Evolutionary conservation across 2,888 invertebrate species (phyloP).

Genomic region (Elysia crispata): DNA sequence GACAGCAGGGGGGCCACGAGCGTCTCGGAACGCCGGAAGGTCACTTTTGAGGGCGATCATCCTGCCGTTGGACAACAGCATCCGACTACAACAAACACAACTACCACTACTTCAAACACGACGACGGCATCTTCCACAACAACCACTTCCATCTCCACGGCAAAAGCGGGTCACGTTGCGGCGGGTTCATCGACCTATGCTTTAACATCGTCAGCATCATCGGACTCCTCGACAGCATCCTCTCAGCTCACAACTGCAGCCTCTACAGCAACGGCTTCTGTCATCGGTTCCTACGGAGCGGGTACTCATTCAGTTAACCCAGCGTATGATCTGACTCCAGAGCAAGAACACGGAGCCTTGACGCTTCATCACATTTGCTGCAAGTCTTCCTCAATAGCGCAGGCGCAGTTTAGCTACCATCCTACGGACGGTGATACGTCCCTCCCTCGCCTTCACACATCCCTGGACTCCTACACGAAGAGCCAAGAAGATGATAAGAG

Average conservation of each 20-base stretch:
- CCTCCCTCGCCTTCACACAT: too few species aligned
- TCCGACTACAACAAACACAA: background rate
- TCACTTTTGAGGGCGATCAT: slow-evolving; percentile 40
- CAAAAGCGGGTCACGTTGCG: background rate
- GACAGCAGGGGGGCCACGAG: slow-evolving; percentile 46
- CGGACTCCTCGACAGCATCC: background rate
- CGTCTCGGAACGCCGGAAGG: slow-evolving; percentile 46
- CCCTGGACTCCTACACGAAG: too few species aligned
- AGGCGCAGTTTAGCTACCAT: too few species aligned
- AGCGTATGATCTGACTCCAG: too few species aligned
- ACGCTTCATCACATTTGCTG: too few species aligned
- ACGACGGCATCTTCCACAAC: background rate
- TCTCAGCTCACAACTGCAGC: background rate
- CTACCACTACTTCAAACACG: background rate
- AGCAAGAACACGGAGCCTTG: too few species aligned
- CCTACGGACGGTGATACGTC: too few species aligned
- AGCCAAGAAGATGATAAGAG: too few species aligned
- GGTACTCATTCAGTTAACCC: too few species aligned
- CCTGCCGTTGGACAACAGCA: slow-evolving; percentile 22
- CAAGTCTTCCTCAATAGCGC: too few species aligned
- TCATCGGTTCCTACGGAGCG: too few species aligned
- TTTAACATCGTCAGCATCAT: background rate
- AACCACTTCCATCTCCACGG: background rate
- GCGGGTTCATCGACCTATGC: slow-evolving; percentile 1
- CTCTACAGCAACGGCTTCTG: too few species aligned